Base-by-base conservation (phyloP, 1,140 invertebrate genomes). In the Apocrypta bakeri region DNA sequence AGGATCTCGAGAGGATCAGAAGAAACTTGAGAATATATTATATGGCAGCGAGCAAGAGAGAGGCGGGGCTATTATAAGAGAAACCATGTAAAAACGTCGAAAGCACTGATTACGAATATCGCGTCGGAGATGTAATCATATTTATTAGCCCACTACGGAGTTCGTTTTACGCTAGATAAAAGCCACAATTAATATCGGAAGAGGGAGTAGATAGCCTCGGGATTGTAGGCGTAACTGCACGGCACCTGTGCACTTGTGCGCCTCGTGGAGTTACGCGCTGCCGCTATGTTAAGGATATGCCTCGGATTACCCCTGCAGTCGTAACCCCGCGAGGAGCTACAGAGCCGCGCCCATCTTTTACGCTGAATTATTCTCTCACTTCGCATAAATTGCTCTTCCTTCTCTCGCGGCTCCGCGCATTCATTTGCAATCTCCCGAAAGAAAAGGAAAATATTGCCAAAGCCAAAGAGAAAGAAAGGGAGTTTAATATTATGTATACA, bases 281-380 rank as follows among this genome's bases (percentile, higher is more conserved):
- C 24, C 66, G 61, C 63, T 63, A n/a, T n/a, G 75, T 78, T 78
- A 78, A 78, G 56, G 75, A 78, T 78, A 68, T 68, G 63, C 63
- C 24, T 78, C 63, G 75, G 31, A 68, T 78, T 78, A 68, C 61
- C 75, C 48, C 75, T 27, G 14, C 29, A 76, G 74, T 76, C 75
- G 33, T 40, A 68, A 29, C 33, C 75, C 17, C 63, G 63, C 14
- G n/a, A n/a, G 33, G 11, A 66, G 24, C 24, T 25, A 11, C 40
- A n/a, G 6, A 2, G n/a, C 74, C 74, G 61, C 61, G 9, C 74
- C 31, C 61, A 77, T 27, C 63, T 64, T 11, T 24, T 64, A 27
- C 27, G 17, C 17, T 56, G 21, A 56, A 21, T 56, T n/a, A 56
- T 56, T 17, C 4, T 56, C 48, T 9, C 33, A n/a, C n/a, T 17